A percentile compares a stretch with the other conserved stretches of the same genome.
phyloP scores from a whole-genome alignment of 2,888 invertebrate genomes.

The Caenorhabditis becei region DNA sequence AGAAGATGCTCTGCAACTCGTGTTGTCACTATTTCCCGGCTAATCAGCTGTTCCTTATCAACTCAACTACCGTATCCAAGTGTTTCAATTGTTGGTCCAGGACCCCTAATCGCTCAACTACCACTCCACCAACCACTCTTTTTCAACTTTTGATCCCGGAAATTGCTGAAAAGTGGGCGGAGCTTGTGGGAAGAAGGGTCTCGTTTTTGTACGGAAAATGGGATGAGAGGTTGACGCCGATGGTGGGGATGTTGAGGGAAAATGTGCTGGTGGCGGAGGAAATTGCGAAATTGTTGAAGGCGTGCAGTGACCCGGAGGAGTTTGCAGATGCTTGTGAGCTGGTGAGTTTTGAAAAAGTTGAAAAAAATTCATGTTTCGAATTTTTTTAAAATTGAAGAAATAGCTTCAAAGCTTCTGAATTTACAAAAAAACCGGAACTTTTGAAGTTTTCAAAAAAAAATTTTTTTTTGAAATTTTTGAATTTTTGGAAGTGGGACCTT shows the following conservation, averaged over 20 bases:
- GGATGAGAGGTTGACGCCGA: constrained; percentile 38
- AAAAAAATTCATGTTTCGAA: neutral
- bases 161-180: constrained; percentile 40
- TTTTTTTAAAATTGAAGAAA: too few species aligned
- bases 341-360: constrained; percentile 9
- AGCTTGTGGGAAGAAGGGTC: constrained; percentile 24
- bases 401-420: too few species aligned
- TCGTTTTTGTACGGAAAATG: constrained; percentile 41
- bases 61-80: neutral
- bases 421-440: too few species aligned
- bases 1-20: constrained; percentile 26
- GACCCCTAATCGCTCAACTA: neutral
- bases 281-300: constrained; percentile 18
- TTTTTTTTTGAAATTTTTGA: too few species aligned
- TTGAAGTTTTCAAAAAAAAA: too few species aligned
- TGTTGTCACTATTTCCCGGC: constrained; percentile 14
- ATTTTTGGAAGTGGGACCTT: too few species aligned
- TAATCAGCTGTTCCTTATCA: constrained; percentile 15
- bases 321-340: constrained; percentile 36
- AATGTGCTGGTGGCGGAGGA: constrained; percentile 39
- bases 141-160: constrained; percentile 13
- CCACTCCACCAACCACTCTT: neutral
- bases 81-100: constrained; percentile 21
- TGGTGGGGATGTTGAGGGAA: constrained; percentile 34
- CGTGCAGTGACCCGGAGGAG: constrained; percentile 22